Evolutionary conservation across 2,113 vertebrate species (phyloP).

Genomic region (Aldabrachelys gigantea): DNA sequence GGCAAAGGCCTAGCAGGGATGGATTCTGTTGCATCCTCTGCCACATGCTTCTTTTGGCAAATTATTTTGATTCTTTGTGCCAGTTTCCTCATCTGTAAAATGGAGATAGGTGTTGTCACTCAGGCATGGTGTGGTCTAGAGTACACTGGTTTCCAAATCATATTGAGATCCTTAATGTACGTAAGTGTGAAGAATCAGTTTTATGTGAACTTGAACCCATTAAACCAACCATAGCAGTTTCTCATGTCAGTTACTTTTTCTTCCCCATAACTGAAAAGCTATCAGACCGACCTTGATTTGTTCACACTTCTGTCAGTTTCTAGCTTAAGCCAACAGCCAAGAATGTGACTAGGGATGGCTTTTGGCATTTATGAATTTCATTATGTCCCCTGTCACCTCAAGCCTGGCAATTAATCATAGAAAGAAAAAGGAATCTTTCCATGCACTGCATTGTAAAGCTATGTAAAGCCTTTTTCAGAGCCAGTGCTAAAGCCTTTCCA

Average conservation of each 20-base stretch:
- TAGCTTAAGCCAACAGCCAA: constrained; percentile 71
- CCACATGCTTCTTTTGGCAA: constrained; percentile 22
- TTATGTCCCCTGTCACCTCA: constrained; percentile 71
- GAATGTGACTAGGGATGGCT: constrained; percentile 72
- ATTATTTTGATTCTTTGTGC: constrained; percentile 29
- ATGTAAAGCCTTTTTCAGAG: constrained; percentile 56
- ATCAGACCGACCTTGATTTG: constrained; percentile 68
- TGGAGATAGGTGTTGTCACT: constrained; percentile 29
- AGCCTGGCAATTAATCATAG: constrained; percentile 73
- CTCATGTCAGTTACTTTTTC: constrained; percentile 66
- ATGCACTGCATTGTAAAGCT: constrained; percentile 43
- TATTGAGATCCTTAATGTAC: constrained; percentile 26
- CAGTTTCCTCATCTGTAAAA: background rate
- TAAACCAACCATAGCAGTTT: constrained; percentile 53
- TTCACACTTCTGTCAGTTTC: constrained; percentile 72
- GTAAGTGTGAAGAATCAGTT: constrained; percentile 29
- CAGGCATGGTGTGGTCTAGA: background rate
- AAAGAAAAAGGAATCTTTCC: constrained; percentile 45
- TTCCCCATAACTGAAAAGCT: background rate
- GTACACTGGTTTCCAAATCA: constrained; percentile 10
- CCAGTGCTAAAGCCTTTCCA: constrained; percentile 60
- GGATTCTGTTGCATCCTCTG: constrained; percentile 13
- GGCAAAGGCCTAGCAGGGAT: background rate
- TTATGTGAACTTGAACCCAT: constrained; percentile 40
- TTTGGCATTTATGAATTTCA: constrained; percentile 75